A percentile compares a stretch with the other conserved stretches of the same genome.
Evolutionary conservation across 2,888 invertebrate species (phyloP).

Genomic region (Seira musarum): DNA sequence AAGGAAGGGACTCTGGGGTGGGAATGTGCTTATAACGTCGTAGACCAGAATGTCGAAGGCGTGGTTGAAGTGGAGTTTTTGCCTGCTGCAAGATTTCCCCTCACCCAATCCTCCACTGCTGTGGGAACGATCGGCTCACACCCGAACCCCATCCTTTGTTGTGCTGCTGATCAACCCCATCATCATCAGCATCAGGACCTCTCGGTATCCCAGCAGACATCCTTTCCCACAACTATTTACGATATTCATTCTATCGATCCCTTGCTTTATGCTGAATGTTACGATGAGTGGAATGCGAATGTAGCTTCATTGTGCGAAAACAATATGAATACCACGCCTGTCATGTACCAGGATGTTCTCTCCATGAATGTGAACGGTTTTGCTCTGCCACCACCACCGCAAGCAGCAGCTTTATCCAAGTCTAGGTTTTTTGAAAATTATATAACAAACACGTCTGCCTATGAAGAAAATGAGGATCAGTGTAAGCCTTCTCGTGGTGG

Average conservation of each 20-base stretch:
- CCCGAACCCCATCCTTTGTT: conserved; percentile 54
- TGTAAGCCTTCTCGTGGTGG: not conserved
- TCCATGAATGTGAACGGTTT: conserved; percentile 30
- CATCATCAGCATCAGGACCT: conserved; percentile 57
- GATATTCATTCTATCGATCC: conserved; percentile 51
- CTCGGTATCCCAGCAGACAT: conserved; percentile 46
- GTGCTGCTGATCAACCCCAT: conserved; percentile 49
- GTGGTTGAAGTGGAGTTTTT: conserved; percentile 47
- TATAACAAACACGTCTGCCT: not conserved
- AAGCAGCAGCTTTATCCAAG: conserved; percentile 10
- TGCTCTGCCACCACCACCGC: not conserved
- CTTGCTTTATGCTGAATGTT: conserved; percentile 40
- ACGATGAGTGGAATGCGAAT: conserved; percentile 54
- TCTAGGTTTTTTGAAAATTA: conserved; percentile 19
- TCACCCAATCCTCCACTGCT: conserved; percentile 44
- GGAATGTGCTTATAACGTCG: conserved; percentile 28
- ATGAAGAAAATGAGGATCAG: conserved; percentile 28
- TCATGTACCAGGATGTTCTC: conserved; percentile 34
- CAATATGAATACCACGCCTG: conserved; percentile 38
- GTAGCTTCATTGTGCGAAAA: conserved; percentile 50
- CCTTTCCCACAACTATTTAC: conserved; percentile 51
- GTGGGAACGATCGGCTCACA: conserved; percentile 61
- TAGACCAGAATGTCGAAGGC: conserved; percentile 36
- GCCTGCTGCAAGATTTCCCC: conserved; percentile 45
- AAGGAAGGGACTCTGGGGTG: conserved; percentile 39